Percentiles rank a stretch among this genome's conserved stretches.
Conservation (phyloP, 2,888 invertebrate species). For the Meteorus colon region DNA sequence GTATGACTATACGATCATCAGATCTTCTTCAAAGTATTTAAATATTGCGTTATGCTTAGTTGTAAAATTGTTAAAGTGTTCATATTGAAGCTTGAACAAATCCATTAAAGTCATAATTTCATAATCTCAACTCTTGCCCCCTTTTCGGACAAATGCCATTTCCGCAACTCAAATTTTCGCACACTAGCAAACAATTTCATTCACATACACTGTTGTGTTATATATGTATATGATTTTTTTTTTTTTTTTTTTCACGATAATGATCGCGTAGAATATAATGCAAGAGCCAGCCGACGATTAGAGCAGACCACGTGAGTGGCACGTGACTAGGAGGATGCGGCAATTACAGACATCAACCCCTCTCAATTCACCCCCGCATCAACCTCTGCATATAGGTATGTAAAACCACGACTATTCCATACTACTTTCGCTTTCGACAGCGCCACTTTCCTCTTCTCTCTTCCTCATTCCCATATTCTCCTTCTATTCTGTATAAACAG, state of each 20-base stretch:
- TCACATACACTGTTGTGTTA: too few relatives aligned
- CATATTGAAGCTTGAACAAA: too few relatives aligned
- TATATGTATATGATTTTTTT: too few relatives aligned
- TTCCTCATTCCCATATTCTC: background rate
- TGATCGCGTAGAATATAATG: slow-evolving; percentile 30
- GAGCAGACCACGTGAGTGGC: slow-evolving; percentile 65
- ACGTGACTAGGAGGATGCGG: slow-evolving; percentile 69
- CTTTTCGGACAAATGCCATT: too few relatives aligned
- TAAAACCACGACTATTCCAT: slow-evolving; percentile 24
- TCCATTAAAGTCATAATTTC: too few relatives aligned
- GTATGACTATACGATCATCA: too few relatives aligned
- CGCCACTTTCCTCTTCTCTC: background rate
- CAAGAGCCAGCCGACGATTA: slow-evolving; percentile 49
- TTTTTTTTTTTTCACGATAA: slow-evolving; percentile 15
- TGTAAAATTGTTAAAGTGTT: too few relatives aligned
- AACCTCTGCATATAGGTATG: slow-evolving; percentile 44
- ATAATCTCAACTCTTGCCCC: too few relatives aligned
- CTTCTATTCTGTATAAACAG: background rate
- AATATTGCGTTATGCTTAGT: too few relatives aligned
- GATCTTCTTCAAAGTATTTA: too few relatives aligned
- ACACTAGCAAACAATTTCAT: too few relatives aligned
- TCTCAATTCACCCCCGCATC: slow-evolving; percentile 55
- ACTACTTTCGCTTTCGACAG: slow-evolving; percentile 31
- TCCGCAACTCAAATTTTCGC: too few relatives aligned
- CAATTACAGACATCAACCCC: slow-evolving; percentile 63